Conservation (phyloP, 2,888 invertebrate species). For the Lingula anatina region DNA sequence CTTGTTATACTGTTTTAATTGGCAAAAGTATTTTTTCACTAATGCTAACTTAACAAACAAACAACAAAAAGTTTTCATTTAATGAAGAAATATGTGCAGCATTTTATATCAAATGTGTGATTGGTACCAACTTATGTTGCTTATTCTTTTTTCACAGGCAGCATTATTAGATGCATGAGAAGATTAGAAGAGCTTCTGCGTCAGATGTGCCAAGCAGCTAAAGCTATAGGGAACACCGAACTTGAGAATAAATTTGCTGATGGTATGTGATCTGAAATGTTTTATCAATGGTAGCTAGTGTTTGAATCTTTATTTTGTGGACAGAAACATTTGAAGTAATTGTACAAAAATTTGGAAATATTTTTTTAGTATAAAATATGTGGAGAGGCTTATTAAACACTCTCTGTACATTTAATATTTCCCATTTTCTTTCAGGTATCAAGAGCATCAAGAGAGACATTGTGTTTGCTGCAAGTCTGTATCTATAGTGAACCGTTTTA, state of each 20-base stretch:
- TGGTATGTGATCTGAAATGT: conserved; percentile 57
- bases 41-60: too few relatives aligned
- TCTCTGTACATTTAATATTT: background rate
- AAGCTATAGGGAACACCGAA: conserved; percentile 93
- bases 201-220: conserved; percentile 92
- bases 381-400: background rate
- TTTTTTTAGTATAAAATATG: background rate
- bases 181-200: conserved; percentile 91
- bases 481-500: too few relatives aligned
- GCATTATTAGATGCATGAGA: conserved; percentile 87
- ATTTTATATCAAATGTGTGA: too few relatives aligned
- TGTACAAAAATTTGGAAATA: too few relatives aligned
- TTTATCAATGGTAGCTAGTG: background rate
- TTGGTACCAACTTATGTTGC: too few relatives aligned
- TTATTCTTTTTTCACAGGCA: conserved; percentile 56
- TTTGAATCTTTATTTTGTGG: too few relatives aligned
- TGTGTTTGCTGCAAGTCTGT: conserved; percentile 98
- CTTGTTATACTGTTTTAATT: too few relatives aligned
- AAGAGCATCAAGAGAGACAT: conserved; percentile 93
- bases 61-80: too few relatives aligned
- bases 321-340: too few relatives aligned
- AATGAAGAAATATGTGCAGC: too few relatives aligned
- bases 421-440: conserved; percentile 53
- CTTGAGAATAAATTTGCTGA: conserved; percentile 93
- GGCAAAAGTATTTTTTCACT: too few relatives aligned